These are phyloP conservation scores for Diarsia rubi DNA, from an alignment of 2,888 invertebrate genomes.

Conservation along the genomic window DNA sequence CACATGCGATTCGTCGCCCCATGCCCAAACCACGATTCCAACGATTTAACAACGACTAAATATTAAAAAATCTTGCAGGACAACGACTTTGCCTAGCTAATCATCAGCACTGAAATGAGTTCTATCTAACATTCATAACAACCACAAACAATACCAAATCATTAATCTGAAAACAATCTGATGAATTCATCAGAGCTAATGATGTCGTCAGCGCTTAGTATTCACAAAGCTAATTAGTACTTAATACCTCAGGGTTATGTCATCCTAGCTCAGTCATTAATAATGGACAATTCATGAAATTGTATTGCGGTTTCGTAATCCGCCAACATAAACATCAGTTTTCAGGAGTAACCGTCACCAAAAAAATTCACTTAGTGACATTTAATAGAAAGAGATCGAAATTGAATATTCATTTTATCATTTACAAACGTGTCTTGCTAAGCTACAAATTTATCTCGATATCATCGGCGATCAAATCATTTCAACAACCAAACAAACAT, in stretches of 20 bases:
- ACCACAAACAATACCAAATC: not conserved
- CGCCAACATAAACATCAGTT: not conserved
- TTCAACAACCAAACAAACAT: too few species aligned
- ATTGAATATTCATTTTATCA: not conserved
- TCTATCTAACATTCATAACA: not conserved
- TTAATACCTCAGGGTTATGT: conserved; percentile 3
- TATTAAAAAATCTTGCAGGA: not conserved
- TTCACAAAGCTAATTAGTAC: conserved; percentile 23
- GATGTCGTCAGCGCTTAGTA: not conserved
- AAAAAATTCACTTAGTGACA: not conserved
- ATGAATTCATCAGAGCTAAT: conserved; percentile 7
- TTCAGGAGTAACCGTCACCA: not conserved
- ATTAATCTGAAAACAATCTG: not conserved
- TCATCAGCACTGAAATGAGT: not conserved
- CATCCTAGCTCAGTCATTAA: conserved; percentile 10
- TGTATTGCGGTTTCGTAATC: not conserved
- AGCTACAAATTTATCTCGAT: not conserved
- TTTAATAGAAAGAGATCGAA: not conserved
- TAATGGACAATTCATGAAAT: conserved; percentile 22
- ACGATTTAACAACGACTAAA: not conserved
- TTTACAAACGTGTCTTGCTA: not conserved
- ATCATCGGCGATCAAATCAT: not conserved
- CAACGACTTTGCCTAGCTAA: not conserved
- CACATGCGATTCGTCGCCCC: too few species aligned
- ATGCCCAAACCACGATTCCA: too few species aligned